Conservation (phyloP, 2,888 invertebrate species). For the Schrankia costaestrigalis region DNA sequence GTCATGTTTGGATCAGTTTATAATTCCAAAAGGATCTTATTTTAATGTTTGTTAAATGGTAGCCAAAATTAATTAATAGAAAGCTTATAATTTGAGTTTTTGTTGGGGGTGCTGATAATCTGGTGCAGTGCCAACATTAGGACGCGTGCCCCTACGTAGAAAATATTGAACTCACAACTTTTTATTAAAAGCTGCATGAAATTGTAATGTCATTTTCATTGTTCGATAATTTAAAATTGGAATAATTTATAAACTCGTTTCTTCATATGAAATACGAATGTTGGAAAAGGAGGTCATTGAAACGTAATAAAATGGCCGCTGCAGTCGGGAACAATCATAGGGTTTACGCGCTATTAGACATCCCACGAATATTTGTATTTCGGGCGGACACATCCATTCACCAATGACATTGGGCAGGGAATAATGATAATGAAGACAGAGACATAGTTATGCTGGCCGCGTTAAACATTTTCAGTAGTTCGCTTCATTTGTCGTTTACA, state of each 20-base stretch:
- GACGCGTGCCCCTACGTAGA: no score
- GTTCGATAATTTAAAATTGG: neutral
- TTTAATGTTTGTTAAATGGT: no score
- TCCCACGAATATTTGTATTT: constrained; percentile 52
- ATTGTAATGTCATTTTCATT: no score
- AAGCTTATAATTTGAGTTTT: no score
- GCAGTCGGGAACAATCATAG: constrained; percentile 53
- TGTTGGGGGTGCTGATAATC: no score
- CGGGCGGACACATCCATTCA: constrained; percentile 34
- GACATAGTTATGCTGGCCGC: constrained; percentile 40
- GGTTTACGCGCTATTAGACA: constrained; percentile 64
- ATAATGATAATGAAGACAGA: constrained; percentile 21
- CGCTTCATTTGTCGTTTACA: constrained; percentile 72
- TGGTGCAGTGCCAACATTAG: no score
- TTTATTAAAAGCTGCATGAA: no score
- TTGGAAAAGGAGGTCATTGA: constrained; percentile 36
- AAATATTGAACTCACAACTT: no score
- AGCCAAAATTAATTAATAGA: no score
- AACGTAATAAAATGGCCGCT: constrained; percentile 46
- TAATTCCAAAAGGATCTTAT: no score
- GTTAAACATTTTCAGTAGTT: constrained; percentile 45
- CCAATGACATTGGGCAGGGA: constrained; percentile 26
- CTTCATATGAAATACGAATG: constrained; percentile 17
- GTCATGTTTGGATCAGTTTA: no score
- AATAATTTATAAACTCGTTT: constrained; percentile 9